Conservation (phyloP, 2,113 vertebrate genomes). For the Rhinoderma darwinii region DNA sequence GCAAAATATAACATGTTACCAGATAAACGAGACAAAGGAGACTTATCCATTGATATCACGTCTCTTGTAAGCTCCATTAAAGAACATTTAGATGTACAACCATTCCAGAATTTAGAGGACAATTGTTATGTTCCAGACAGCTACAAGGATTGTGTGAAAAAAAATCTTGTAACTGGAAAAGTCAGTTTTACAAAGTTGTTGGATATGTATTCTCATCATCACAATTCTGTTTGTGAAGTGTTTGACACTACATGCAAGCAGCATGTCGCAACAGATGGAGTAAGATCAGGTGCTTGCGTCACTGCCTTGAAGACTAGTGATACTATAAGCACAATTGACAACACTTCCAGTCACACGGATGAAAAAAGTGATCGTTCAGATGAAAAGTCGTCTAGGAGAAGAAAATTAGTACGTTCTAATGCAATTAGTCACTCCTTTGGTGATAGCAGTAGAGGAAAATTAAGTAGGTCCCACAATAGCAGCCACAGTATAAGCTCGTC, state of each 20-base stretch:
- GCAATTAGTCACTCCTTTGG: conserved; percentile 47
- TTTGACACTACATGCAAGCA: conserved; percentile 67
- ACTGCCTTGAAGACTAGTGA: conserved; percentile 79
- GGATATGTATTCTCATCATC: conserved; percentile 80
- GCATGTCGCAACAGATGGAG: background rate
- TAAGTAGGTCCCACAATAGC: conserved; percentile 54
- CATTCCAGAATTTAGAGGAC: conserved; percentile 77
- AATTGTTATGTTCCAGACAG: conserved; percentile 83
- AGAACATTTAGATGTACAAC: conserved; percentile 69
- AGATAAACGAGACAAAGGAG: conserved; percentile 69
- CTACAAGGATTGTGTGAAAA: conserved; percentile 70
- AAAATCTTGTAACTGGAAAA: conserved; percentile 64
- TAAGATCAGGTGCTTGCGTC: conserved; percentile 74
- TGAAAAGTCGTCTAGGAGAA: background rate
- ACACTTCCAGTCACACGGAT: background rate
- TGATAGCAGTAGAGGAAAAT: conserved; percentile 45
- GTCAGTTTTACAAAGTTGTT: conserved; percentile 77
- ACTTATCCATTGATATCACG: conserved; percentile 79
- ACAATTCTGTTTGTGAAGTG: conserved; percentile 79
- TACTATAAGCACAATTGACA: conserved; percentile 64
- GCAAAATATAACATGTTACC: conserved; percentile 70
- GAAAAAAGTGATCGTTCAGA: background rate
- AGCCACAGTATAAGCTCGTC: conserved; percentile 73
- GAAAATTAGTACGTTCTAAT: conserved; percentile 33
- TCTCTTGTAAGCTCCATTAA: conserved; percentile 73